These are phyloP conservation scores for Spilosoma lubricipeda DNA, from an alignment of 2,888 invertebrate species.

Conservation along the genomic window DNA sequence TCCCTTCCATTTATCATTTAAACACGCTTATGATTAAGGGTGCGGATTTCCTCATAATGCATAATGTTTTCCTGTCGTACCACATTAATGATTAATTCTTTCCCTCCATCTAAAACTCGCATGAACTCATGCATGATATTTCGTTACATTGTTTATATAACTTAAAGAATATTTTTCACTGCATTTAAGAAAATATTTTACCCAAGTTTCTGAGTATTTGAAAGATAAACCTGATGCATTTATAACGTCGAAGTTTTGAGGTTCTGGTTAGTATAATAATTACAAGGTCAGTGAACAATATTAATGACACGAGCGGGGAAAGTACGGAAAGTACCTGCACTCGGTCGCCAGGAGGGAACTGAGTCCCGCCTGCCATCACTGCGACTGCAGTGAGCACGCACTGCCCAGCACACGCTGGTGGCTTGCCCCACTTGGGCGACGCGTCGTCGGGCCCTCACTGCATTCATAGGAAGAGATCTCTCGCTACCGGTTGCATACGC, in stretches of 20 bases:
- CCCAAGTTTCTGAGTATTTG: background rate
- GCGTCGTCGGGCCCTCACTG: too few species aligned
- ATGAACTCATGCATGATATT: background rate
- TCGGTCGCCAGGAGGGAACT: too few species aligned
- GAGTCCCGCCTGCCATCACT: too few species aligned
- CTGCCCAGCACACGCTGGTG: too few species aligned
- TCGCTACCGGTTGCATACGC: too few species aligned
- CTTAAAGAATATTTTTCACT: background rate
- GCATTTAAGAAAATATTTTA: background rate
- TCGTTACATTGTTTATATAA: background rate
- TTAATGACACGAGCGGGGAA: too few species aligned
- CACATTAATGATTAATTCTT: slow-evolving; percentile 44
- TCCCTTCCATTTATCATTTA: slow-evolving; percentile 52
- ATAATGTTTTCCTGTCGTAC: slow-evolving; percentile 42
- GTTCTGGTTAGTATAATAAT: background rate
- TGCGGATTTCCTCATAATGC: slow-evolving; percentile 47
- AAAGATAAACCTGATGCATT: background rate
- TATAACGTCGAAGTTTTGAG: background rate
- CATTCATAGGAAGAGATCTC: too few species aligned
- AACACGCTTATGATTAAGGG: slow-evolving; percentile 50
- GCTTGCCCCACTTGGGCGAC: too few species aligned
- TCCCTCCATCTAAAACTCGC: slow-evolving; percentile 15
- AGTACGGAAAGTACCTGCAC: too few species aligned
- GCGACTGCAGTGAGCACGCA: too few species aligned
- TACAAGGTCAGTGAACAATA: background rate